Percentiles rank a stretch among this genome's conserved stretches.
Conservation (phyloP, 2,888 invertebrate genomes). For the Lacanobia oleracea region DNA sequence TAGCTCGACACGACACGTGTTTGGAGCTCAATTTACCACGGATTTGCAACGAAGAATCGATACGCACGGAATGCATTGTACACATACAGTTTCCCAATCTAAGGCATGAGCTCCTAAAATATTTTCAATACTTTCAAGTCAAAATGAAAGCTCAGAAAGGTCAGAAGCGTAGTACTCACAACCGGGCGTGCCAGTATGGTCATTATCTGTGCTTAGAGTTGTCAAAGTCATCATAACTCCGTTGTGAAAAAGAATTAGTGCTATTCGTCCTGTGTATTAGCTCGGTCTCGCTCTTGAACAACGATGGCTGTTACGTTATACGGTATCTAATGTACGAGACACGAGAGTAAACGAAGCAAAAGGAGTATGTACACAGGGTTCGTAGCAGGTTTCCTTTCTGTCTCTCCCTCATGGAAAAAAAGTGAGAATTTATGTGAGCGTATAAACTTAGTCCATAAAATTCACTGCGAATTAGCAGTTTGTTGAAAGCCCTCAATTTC, state of each 20-base stretch:
- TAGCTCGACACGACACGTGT: not conserved
- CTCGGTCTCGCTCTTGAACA: not conserved
- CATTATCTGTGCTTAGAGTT: not conserved
- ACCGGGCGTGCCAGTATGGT: not conserved
- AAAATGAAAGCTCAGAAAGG: not conserved
- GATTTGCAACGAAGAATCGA: conserved; percentile 24
- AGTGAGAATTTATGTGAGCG: no score
- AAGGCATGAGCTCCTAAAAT: not conserved
- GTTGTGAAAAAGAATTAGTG: not conserved
- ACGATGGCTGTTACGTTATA: not conserved
- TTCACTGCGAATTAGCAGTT: not conserved
- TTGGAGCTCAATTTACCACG: conserved; percentile 26
- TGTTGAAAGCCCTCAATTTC: conserved; percentile 10
- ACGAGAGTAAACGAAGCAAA: not conserved
- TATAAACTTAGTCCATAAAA: not conserved
- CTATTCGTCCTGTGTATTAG: not conserved
- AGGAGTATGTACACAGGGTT: not conserved
- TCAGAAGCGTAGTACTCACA: not conserved
- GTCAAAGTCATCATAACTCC: not conserved
- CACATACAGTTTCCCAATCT: not conserved
- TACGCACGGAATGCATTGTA: not conserved
- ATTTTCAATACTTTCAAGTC: not conserved
- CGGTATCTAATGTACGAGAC: no score
- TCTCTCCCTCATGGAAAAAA: not conserved
- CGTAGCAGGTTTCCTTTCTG: not conserved